Base-by-base conservation (phyloP, 2,797 vertebrate genomes). In the Sebastes nivosus region DNA sequence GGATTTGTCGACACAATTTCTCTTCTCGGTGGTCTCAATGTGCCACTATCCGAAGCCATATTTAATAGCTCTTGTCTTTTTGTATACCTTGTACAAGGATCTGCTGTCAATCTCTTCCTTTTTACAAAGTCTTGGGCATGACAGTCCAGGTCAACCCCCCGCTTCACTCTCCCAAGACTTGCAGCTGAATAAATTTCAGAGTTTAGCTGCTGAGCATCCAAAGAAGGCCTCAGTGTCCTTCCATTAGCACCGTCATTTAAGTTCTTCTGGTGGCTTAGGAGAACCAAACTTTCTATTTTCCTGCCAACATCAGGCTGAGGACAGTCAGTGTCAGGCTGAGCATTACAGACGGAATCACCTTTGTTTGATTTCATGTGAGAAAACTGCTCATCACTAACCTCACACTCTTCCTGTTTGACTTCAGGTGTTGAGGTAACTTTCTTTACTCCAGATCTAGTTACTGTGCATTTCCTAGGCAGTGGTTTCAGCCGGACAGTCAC, bases 51-150 rank as follows among this genome's bases (percentile, higher is more conserved):
- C n/a, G 69, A 75, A 58, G 29, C 52, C 2, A 55, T 16, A 42
- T 29, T 78, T n/a, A 54, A 13, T 1, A 67, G 7, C 5, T 38
- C 66, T 42, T 32, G 42, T 6, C 12, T 69, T 68, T 75, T 64
- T 20, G 50, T 1, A 4, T 71, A 58, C 13, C 73, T 55, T 66
- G 55, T 34, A 7, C 20, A 10, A 34, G 20, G 4, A 79, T 82
- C 65, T 30, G 13, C 61, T 1, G 24, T 82, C n/a, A 27, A 1
- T 79, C 70, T 88, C 84, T 92, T 93, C 64, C 79, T 90, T 67
- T 90, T 92, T 6, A 22, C 63, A 2, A 30, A 4, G 13, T 81
- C 77, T 60, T 81, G 71, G 24, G 77, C 22, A 16, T 30, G 24
- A 67, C 60, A 24, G 27, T 66, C 58, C 18, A 50, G 18, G 12